phyloP scores from a whole-genome alignment of 1,140 invertebrate species.

The Meloidogyne floridensis region DNA sequence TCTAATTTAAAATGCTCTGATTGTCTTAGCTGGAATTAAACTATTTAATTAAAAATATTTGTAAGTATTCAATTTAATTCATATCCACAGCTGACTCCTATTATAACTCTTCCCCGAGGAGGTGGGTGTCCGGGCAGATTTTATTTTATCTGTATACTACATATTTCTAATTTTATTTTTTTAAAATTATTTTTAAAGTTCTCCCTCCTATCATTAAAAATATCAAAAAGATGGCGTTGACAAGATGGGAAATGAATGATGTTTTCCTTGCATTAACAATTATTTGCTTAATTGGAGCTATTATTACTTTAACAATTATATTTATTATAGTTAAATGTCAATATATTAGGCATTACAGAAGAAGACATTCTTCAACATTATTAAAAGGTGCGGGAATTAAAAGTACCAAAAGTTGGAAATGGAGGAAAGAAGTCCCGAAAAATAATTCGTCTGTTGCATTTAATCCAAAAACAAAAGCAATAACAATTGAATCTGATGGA shows the following conservation, averaged over 20 bases:
- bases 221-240: neutral
- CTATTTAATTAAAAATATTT: too few species aligned
- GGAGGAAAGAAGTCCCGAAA: neutral
- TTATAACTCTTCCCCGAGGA: too few species aligned
- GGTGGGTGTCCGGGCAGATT: too few species aligned
- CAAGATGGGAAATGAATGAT: conserved; percentile 22
- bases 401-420: neutral
- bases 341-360: neutral
- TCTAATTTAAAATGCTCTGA: too few species aligned
- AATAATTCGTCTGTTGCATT: neutral
- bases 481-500: conserved; percentile 43
- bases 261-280: conserved; percentile 19
- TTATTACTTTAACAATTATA: conserved; percentile 12
- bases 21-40: too few species aligned
- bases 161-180: too few species aligned
- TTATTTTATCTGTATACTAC: too few species aligned
- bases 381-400: conserved; percentile 9
- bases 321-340: conserved; percentile 13
- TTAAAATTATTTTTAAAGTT: too few species aligned
- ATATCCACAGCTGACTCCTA: too few species aligned
- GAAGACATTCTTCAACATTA: neutral
- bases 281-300: neutral
- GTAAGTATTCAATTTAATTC: too few species aligned
- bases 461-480: conserved; percentile 10
- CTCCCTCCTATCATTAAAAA: neutral